Percentiles rank a stretch among this genome's conserved stretches.
Evolutionary conservation across 2,888 invertebrate genomes (phyloP).

Genomic region (Sicus ferrugineus): DNA sequence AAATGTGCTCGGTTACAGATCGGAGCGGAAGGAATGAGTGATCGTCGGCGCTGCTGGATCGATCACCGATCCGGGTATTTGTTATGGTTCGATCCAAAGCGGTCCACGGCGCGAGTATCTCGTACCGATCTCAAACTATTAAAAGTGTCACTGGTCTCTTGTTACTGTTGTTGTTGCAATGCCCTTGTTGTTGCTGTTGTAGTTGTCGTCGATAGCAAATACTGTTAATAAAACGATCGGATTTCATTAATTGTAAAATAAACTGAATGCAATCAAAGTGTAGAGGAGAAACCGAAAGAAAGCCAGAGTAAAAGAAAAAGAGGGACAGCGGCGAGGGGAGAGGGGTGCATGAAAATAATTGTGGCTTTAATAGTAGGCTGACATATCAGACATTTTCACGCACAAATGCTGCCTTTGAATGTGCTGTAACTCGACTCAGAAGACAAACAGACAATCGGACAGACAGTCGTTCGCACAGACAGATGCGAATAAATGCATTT

Average conservation of each 20-base stretch:
- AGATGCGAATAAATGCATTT: conserved; percentile 33
- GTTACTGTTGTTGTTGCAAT: conserved; percentile 7
- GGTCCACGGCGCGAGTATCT: neutral
- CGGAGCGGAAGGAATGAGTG: neutral
- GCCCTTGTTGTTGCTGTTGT: conserved; percentile 6
- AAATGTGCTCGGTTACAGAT: neutral
- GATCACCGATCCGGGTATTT: conserved; percentile 27
- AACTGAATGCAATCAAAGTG: conserved; percentile 43
- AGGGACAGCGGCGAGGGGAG: neutral
- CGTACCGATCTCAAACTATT: conserved; percentile 33
- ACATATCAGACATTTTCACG: conserved; percentile 41
- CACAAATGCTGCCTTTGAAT: neutral
- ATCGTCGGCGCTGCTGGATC: conserved; percentile 10
- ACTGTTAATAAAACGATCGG: conserved; percentile 59
- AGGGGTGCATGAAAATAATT: too few species aligned
- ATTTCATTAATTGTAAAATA: conserved; percentile 59
- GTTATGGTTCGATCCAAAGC: too few species aligned
- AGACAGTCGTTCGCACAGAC: conserved; percentile 20
- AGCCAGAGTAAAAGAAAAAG: neutral
- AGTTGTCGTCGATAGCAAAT: conserved; percentile 41
- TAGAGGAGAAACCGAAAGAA: conserved; percentile 35
- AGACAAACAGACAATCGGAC: conserved; percentile 17
- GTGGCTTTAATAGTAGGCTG: conserved; percentile 12
- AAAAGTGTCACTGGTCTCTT: conserved; percentile 34
- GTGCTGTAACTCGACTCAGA: too few species aligned